Base-by-base conservation (phyloP, 92 coral and sea anemone genomes). In the Plumapathes pennacea region DNA sequence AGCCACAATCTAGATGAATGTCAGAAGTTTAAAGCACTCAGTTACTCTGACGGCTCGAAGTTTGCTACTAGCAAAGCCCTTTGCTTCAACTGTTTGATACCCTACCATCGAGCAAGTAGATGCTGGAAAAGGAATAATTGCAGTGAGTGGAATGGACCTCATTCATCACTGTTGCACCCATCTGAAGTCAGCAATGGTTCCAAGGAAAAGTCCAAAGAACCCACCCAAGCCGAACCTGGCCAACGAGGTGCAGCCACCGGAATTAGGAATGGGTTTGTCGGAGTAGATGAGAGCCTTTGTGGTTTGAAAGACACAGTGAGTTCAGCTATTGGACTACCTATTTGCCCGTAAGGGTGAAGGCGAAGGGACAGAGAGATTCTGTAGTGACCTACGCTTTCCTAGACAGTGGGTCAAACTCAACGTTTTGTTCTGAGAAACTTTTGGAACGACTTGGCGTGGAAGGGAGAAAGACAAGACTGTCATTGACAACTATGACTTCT, bases 321-420 rank as follows among this genome's bases (percentile, higher is more conserved):
- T 4, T 36, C 63, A 17, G 61, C 33, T 3, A 53, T 53, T 0
- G 70, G 71, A 0, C 54, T 48, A 3, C 19, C 79, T 0, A 40
- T 50, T 6, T 71, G 30, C 70, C 70, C 0, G 79, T 71, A 0
- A 29, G 29, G 14, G 63, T 60, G 0, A 60, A 50, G 20, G 71
- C 70, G 10, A 50, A 31, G n/a, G 79, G 53, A 12, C 2, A 5
- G 9, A 33, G 14, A 21, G 31, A 2, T 1, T 41, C 60, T 10
- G 10, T 21, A n/a, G 31, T 40, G 11, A 71, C 78, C 1, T 50
- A 71, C 24, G 61, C 78, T 10, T 71, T 60, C 29, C 34, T 59
- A 19, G 78, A 60, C 31, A 23, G 57, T 20, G 78, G 78, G 7
- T 59, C 69, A 2, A 60, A 60, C 44, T 32, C 78, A 21, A 22